Conservation (phyloP, 2,797 vertebrate species). For the Bovichtus variegatus region DNA sequence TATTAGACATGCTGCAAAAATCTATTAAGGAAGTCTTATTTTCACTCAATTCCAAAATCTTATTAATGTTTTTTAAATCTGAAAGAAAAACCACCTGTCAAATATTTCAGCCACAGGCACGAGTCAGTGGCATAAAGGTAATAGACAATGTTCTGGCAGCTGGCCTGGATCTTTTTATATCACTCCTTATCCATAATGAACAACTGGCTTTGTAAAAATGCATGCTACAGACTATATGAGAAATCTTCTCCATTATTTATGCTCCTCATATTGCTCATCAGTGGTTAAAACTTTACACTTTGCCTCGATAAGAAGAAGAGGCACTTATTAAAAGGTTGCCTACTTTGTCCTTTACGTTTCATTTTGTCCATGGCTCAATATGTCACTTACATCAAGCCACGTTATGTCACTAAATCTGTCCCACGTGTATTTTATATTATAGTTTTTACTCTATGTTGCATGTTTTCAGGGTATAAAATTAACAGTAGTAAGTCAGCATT, state of each 20-base stretch:
- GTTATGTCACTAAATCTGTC: neutral
- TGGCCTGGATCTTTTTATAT: constrained; percentile 6
- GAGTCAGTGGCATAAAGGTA: constrained; percentile 3
- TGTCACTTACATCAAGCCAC: neutral
- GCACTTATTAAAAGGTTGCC: neutral
- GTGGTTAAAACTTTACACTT: neutral
- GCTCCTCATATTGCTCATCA: neutral
- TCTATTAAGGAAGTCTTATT: neutral
- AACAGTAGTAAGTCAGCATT: neutral
- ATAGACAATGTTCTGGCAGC: neutral
- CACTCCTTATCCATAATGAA: constrained; percentile 3
- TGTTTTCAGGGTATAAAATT: neutral
- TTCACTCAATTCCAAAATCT: neutral
- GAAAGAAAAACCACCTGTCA: constrained; percentile 9
- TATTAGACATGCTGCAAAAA: neutral
- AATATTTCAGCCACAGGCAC: constrained; percentile 10
- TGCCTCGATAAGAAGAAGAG: neutral
- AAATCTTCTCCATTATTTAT: neutral
- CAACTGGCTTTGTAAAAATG: constrained; percentile 1
- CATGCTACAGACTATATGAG: neutral
- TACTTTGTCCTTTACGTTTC: neutral
- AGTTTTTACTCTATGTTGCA: neutral
- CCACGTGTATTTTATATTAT: neutral
- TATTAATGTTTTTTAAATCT: neutral
- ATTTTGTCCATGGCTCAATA: neutral